Evolutionary conservation across 2,888 invertebrate species (phyloP).

Genomic region (Argynnis bischoffii): DNA sequence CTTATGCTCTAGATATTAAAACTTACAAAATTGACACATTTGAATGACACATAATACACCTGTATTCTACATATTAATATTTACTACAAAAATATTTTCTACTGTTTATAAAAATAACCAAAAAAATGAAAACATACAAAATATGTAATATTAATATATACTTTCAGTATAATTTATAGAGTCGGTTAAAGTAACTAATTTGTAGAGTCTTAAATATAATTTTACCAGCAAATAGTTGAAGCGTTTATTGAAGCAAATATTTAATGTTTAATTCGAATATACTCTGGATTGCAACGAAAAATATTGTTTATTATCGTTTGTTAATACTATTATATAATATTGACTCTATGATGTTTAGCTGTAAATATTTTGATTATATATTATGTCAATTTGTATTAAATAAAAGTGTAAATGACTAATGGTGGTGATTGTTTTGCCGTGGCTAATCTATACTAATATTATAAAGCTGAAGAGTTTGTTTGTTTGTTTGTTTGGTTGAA

Average conservation of each 20-base stretch:
- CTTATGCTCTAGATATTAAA: too few relatives aligned
- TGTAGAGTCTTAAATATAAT: slow-evolving; percentile 72
- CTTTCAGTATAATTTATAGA: slow-evolving; percentile 53
- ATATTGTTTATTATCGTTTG: slow-evolving; percentile 45
- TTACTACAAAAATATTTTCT: too few relatives aligned
- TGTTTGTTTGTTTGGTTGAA: too few relatives aligned
- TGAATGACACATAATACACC: too few relatives aligned
- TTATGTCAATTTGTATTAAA: slow-evolving; percentile 22
- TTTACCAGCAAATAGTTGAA: slow-evolving; percentile 64
- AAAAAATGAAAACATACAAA: not conserved
- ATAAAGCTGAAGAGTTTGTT: too few relatives aligned
- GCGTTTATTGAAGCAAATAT: slow-evolving; percentile 69
- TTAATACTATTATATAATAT: slow-evolving; percentile 34
- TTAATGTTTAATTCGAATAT: slow-evolving; percentile 64
- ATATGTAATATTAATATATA: not conserved
- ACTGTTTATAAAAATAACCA: not conserved
- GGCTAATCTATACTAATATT: too few relatives aligned
- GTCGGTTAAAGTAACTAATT: slow-evolving; percentile 66
- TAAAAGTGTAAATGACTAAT: slow-evolving; percentile 15
- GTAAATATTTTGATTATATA: slow-evolving; percentile 35
- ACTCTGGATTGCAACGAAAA: slow-evolving; percentile 49
- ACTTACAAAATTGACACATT: too few relatives aligned
- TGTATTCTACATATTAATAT: too few relatives aligned
- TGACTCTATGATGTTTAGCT: slow-evolving; percentile 33
- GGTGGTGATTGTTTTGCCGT: not conserved